These are phyloP conservation scores for Drosophila setifemur DNA, from an alignment of 1,140 invertebrate genomes.

Conservation along the genomic window DNA sequence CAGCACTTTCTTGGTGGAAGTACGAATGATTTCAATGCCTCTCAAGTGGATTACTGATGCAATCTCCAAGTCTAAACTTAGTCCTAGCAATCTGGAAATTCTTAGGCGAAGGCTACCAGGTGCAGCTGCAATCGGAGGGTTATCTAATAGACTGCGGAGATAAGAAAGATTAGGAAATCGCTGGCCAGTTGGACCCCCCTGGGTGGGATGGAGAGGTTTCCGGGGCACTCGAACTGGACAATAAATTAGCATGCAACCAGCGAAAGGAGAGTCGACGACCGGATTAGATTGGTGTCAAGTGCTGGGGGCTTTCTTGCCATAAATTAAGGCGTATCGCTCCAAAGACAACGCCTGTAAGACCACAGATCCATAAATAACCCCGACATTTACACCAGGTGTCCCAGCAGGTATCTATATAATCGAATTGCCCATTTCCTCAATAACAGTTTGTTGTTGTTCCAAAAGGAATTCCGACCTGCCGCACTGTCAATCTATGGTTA, in stretches of 20 bases:
- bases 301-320: slow-evolving; percentile 50
- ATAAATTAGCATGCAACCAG: slow-evolving; percentile 21
- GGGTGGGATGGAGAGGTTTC: too few species aligned
- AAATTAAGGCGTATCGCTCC: slow-evolving; percentile 21
- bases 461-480: slow-evolving; percentile 44
- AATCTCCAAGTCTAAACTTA: background rate
- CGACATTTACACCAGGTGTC: too few species aligned
- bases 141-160: slow-evolving; percentile 1
- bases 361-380: background rate
- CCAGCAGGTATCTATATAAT: background rate
- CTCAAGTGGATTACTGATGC: background rate
- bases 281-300: slow-evolving; percentile 63
- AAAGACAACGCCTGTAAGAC: slow-evolving; percentile 27
- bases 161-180: slow-evolving; percentile 14
- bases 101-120: slow-evolving; percentile 9
- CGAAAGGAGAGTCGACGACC: background rate
- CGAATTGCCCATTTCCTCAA: background rate
- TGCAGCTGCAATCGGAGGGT: slow-evolving; percentile 18
- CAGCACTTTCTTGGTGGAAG: background rate
- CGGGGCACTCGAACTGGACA: background rate
- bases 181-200: slow-evolving; percentile 3
- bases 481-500: slow-evolving; percentile 6
- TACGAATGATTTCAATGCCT: too few species aligned
- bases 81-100: background rate
- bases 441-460: too few species aligned